phyloP scores from a whole-genome alignment of 2,797 vertebrate species.

The Parambassis ranga region DNA sequence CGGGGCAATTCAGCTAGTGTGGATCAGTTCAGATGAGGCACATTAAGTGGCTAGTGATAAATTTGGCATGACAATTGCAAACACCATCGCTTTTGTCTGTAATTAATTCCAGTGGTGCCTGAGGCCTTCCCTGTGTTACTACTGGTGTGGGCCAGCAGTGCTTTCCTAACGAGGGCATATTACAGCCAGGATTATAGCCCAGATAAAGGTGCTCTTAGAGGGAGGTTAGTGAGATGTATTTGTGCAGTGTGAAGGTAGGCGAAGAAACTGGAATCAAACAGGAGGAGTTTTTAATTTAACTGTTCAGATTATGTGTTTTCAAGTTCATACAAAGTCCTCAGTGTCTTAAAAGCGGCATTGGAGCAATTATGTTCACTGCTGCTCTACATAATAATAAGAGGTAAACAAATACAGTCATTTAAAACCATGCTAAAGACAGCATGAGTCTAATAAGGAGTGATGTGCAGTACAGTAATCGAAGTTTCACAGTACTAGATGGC shows the following conservation, averaged over 20 bases:
- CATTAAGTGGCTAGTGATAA: slow-evolving; percentile 98
- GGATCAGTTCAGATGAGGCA: slow-evolving; percentile 95
- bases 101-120: slow-evolving; percentile 99
- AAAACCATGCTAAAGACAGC: slow-evolving; percentile 19
- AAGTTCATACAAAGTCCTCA: background rate
- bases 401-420: slow-evolving; percentile 41
- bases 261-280: background rate
- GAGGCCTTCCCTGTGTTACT: slow-evolving; percentile 85
- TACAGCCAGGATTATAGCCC: slow-evolving; percentile 88
- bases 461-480: slow-evolving; percentile 32
- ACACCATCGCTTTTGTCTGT: slow-evolving; percentile 95
- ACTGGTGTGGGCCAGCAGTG: slow-evolving; percentile 89
- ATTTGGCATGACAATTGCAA: slow-evolving; percentile 98
- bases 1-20: slow-evolving; percentile 82
- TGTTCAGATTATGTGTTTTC: background rate
- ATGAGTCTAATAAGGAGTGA: slow-evolving; percentile 26
- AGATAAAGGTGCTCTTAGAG: slow-evolving; percentile 75
- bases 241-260: slow-evolving; percentile 32
- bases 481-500: slow-evolving; percentile 36
- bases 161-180: slow-evolving; percentile 93
- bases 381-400: slow-evolving; percentile 25
- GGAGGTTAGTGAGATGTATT: slow-evolving; percentile 63
- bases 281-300: background rate
- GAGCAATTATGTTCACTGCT: slow-evolving; percentile 5
- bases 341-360: slow-evolving; percentile 12